Base-by-base conservation (phyloP, 2,888 invertebrate species). In the Ptychoptera albimana region DNA sequence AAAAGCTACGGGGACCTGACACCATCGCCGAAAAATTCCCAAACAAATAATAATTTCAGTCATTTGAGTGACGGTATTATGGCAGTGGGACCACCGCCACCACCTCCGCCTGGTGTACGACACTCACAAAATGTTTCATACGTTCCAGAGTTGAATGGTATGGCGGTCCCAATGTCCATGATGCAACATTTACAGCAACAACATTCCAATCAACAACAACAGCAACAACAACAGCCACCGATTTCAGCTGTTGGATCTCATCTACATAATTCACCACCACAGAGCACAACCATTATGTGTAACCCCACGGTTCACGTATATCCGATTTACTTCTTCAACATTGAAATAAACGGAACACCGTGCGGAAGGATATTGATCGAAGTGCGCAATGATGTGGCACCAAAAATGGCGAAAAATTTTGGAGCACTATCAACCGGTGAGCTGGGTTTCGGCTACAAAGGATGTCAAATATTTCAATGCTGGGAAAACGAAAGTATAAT, bases 401-500 rank as follows among this genome's bases (percentile, higher is more conserved):
- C 84, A 13, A 79, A 79, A 58, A 84, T 85, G 83, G 77, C 81
- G 30, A 79, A 80, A 58, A 84, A 84, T 63, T 85, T 85, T 59
- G 74, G 77, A 43, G 72, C 77, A 15, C 66, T 84, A 39, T 72
- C 79, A 14, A 78, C 78, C 9, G 80, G 82, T 40, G 82, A 82
- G 56, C 70, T 77, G 31, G 82, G 84, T 23, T 74, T 77, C 54
- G 81, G 83, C 39, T 85, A 83, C 63, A 80, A 79, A 54, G 84
- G 84, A 36, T 85, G 85, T 61, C 71, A 76, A 53, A 77, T 85
- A 53, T 85, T 84, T 63, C 83, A 84, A 60, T 82, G 83, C 57
- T 84, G 84, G 84, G 80, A 79, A 55, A 78, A 79, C 50, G 83
- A 85, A 60, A 82, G 82, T 59, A 79, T 85, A 40, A 82, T 84